Evolutionary conservation across 2,888 invertebrate genomes (phyloP), one percentile per base, ranked within the genome.

Genomic region (Prosopocoilus inquinatus): DNA sequence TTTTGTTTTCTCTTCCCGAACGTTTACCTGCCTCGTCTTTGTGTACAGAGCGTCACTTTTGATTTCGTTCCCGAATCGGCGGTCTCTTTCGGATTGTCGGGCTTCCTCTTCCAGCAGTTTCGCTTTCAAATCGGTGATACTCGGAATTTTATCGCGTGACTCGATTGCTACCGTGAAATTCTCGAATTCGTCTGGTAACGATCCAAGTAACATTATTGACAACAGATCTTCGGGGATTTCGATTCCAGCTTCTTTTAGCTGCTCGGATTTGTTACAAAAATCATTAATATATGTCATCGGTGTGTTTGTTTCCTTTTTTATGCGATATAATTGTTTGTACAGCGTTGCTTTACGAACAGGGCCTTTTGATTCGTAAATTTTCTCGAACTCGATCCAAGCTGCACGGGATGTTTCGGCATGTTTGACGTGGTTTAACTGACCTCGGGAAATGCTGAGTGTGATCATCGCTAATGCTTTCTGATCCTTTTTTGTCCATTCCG

Each of bases 171-270:
- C 47, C 3, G 39, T 13, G 47, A 59, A 63, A 39, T 54, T 62
- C 12, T 65, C 57, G 33, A 51, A 66, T 9, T 65, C 57, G 2
- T 20, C 8, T 12, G 63, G 62, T 53, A 65, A 53, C 1, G 55
- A 60, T 33, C 54, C 50, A 9, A 66, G 11, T 11, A 66, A 41
- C 53, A 64, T 65, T 55, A 64, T 58, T 3, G 63, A 58, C n/a
- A 59, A n/a, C 35, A 66, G 11, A 11, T 63, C 63, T 33, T 59
- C 47, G 9, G 61, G 63, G 33, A 65, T 57, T 11, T 44, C n/a
- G 4, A 65, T 65, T n/a, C 58, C 61, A 0, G 62, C 57, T 32
- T 64, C 61, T 51, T 46, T 53, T 1, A 63, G 41, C n/a, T 59
- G 60, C 32, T 65, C 60, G 3, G 55, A 60, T 36, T 61, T 65